A percentile compares a stretch with the other conserved stretches of the same genome.
Conservation (phyloP, 1,140 invertebrate genomes). For the Physella acuta region DNA sequence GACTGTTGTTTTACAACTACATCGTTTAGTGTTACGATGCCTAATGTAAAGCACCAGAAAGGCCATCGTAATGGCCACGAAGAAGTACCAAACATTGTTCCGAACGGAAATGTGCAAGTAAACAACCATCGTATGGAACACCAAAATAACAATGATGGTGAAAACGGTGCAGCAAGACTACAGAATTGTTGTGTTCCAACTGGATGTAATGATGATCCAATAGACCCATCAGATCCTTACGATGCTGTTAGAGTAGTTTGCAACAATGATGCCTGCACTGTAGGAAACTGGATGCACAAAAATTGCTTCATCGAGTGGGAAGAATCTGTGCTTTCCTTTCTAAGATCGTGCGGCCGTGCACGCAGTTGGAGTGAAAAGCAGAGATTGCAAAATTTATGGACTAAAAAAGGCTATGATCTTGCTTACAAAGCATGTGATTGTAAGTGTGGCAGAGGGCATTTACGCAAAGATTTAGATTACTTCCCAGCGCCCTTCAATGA, state of each 20-base stretch:
- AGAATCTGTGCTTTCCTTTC: slow-evolving; percentile 79
- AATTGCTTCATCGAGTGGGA: slow-evolving; percentile 95
- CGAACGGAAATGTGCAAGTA: slow-evolving; percentile 10
- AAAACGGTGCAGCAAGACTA: slow-evolving; percentile 31
- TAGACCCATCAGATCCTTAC: slow-evolving; percentile 73
- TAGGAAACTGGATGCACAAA: slow-evolving; percentile 89
- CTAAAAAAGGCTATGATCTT: slow-evolving; percentile 94
- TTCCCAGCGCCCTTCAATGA: slow-evolving; percentile 62
- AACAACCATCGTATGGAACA: slow-evolving; percentile 12
- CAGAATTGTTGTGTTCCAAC: slow-evolving; percentile 47
- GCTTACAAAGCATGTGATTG: slow-evolving; percentile 83
- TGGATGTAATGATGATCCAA: slow-evolving; percentile 61
- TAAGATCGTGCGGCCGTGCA: slow-evolving; percentile 85
- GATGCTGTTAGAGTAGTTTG: slow-evolving; percentile 83
- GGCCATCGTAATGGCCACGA: slow-evolving; percentile 39
- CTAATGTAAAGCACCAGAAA: slow-evolving; percentile 47
- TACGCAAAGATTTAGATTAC: slow-evolving; percentile 94
- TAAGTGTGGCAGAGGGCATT: slow-evolving; percentile 79
- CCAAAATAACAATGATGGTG: slow-evolving; percentile 27
- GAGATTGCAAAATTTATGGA: slow-evolving; percentile 92
- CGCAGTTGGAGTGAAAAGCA: slow-evolving; percentile 92
- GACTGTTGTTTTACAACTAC: background rate
- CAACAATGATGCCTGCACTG: slow-evolving; percentile 88
- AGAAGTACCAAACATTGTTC: slow-evolving; percentile 42
- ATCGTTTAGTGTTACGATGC: slow-evolving; percentile 34